Base-by-base conservation (phyloP, 2,113 vertebrate genomes). In the Gnathonemus echidnorhynchus region DNA sequence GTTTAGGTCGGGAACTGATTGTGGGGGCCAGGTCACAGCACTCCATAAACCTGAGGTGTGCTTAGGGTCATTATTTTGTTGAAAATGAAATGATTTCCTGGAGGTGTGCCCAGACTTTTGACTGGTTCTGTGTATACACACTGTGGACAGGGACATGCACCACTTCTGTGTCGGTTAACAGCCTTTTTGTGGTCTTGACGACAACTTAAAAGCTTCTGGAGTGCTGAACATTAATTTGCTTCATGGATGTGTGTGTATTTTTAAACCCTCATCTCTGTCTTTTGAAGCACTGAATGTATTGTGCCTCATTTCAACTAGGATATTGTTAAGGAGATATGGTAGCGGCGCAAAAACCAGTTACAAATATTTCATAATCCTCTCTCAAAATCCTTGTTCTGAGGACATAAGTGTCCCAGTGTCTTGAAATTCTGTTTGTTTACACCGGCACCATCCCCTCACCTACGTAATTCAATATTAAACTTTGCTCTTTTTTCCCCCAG, bases 401-500 rank as follows among this genome's bases (percentile, higher is more conserved):
- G 10, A 48, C 84, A 4, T 13, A 27, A 85, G 42, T 48, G 6
- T 19, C 83, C 21, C 83, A 89, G 45, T 1, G 39, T 91, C 89
- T 84, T 88, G 87, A 80, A 86, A 87, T 62, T 86, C 49, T 46
- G 83, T 87, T 91, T 87, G 42, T 87, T 66, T 89, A 27, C 53
- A 52, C 48, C 7, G 9, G 27, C 77, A 58, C 50, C 21, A 3
- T 17, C 42, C 53, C 27, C 21, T 45, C 9, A 8, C 6, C 89
- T 42, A 19, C 31, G 48, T 48, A 24, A 58, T 35, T 13, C 50
- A 42, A 15, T 84, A 50, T 89, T 89, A 53, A 85, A 90, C 90
- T 88, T 53, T 46, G 86, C 31, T n/a, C 70, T 10, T 91, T 88
- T 92, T 15, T 46, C 85, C 24, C 90, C 91, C 90, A 98, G 97